A percentile compares a stretch with the other conserved stretches of the same genome.
Evolutionary conservation across 1,140 invertebrate genomes (phyloP).

Genomic region (Solenopsis fugax): DNA sequence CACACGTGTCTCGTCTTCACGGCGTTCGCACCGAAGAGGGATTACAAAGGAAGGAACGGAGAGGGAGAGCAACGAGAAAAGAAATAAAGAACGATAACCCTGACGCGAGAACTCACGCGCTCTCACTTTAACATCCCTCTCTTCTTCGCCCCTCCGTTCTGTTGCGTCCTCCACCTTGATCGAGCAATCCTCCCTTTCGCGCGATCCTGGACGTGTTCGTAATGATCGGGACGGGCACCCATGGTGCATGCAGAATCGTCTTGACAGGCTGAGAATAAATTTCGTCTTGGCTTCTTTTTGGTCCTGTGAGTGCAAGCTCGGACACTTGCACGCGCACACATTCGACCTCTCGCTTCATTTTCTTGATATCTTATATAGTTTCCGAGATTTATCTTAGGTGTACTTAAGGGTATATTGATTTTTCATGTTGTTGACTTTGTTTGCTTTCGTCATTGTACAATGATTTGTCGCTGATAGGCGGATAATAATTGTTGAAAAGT

Average conservation of each 20-base stretch:
- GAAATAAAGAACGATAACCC: constrained; percentile 23
- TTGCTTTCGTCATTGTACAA: constrained; percentile 39
- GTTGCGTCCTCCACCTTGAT: constrained; percentile 1
- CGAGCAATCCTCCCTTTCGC: constrained; percentile 58
- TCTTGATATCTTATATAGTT: neutral
- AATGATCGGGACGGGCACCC: constrained; percentile 73
- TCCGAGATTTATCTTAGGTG: neutral
- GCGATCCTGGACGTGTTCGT: constrained; percentile 57
- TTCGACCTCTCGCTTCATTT: constrained; percentile 16
- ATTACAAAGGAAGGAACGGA: constrained; percentile 35
- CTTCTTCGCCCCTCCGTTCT: neutral
- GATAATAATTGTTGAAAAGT: constrained; percentile 73
- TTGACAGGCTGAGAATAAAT: constrained; percentile 79
- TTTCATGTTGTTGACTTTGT: neutral
- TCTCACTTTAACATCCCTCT: constrained; percentile 17
- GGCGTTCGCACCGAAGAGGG: constrained; percentile 51
- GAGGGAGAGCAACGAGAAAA: neutral
- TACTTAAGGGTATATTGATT: neutral
- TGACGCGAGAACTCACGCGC: constrained; percentile 25
- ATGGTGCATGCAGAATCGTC: constrained; percentile 76
- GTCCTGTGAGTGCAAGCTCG: neutral
- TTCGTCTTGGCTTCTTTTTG: constrained; percentile 52
- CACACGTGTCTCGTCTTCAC: constrained; percentile 73
- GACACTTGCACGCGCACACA: neutral
- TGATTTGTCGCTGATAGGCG: constrained; percentile 58